Base-by-base conservation (phyloP, 1,140 invertebrate genomes). In the Tigriopus japonicus region DNA sequence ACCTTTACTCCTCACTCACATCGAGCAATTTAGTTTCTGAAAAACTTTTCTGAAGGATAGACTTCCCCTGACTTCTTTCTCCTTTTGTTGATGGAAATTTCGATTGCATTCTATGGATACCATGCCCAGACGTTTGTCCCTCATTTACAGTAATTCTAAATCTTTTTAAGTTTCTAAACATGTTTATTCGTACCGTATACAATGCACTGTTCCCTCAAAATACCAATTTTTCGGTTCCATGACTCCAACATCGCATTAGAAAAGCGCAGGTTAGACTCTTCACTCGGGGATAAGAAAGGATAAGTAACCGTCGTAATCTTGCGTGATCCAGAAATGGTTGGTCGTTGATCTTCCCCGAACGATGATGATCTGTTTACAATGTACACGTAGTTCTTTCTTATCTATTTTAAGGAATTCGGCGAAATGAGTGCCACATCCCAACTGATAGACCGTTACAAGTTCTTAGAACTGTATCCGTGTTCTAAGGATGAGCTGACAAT, bases 391-490 rank as follows among this genome's bases (percentile, higher is more conserved):
- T 28, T 14, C 23, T 17, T 17, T 15, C 24, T 42, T 41, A 17
- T 58, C 41, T 40, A 6, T 28, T 23, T 9, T 42, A 3, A 13
- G 14, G n/a, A 42, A 35, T 40, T 17, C 17, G 55, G 21, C 10
- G 89, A 95, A 75, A 90, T 88, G 5, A 94, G 94, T 73, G 91
- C 97, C 71, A 96, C 92, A 0, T 88, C 90, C 0, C 84, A 94
- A 65, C 73, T 97, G 60, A 90, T 98, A 42, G 93, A 97, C 71
- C 75, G 92, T 62, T 98, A 96, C 71, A 90, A 91, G 72, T 97
- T 95, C 72, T 72, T 92, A 54, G 87, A 96, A 71, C 74, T 98
- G 6, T 92, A 86, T 71, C 93, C 93, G 0, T 97, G 92, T 72
- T 83, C 85, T 42, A 72, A 81, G 15, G 80, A 83, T 42, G 93